These are phyloP conservation scores for Amblyjoppa proteus DNA, from an alignment of 2,888 invertebrate species.

Conservation along the genomic window DNA sequence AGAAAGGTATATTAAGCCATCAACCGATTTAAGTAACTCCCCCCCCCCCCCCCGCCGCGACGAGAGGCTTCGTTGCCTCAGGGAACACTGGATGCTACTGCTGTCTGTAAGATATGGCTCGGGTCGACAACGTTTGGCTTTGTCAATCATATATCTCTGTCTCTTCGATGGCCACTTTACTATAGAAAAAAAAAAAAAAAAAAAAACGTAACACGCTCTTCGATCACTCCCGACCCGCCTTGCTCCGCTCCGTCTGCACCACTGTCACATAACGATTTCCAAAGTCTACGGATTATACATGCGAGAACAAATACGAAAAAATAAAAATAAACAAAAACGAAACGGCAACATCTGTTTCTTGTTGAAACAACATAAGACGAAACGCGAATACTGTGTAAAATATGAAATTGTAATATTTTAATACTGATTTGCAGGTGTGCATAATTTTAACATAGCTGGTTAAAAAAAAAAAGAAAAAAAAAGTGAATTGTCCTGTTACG, in stretches of 20 bases:
- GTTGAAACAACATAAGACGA: conserved; percentile 58
- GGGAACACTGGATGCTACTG: conserved; percentile 36
- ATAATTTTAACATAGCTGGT: conserved; percentile 84
- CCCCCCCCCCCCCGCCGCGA: neutral
- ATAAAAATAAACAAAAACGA: conserved; percentile 19
- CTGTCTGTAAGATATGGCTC: conserved; percentile 60
- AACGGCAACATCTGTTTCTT: conserved; percentile 52
- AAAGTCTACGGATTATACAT: conserved; percentile 50
- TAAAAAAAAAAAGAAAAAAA: conserved; percentile 58
- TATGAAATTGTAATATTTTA: conserved; percentile 86
- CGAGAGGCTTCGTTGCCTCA: conserved; percentile 5
- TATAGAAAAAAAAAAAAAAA: conserved; percentile 6
- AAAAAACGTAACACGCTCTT: conserved; percentile 48
- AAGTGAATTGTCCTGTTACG: conserved; percentile 82
- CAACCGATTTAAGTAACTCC: neutral
- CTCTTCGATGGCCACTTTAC: conserved; percentile 47
- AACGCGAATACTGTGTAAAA: conserved; percentile 80
- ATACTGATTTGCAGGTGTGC: conserved; percentile 85
- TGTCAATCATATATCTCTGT: conserved; percentile 54
- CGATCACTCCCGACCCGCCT: conserved; percentile 59
- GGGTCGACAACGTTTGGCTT: conserved; percentile 51
- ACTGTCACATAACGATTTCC: conserved; percentile 45
- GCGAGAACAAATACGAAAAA: conserved; percentile 55
- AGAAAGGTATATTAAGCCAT: neutral
- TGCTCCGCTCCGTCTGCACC: conserved; percentile 43